Base-by-base conservation (phyloP, 2,113 vertebrate species). In the Lipophrys pholis region DNA sequence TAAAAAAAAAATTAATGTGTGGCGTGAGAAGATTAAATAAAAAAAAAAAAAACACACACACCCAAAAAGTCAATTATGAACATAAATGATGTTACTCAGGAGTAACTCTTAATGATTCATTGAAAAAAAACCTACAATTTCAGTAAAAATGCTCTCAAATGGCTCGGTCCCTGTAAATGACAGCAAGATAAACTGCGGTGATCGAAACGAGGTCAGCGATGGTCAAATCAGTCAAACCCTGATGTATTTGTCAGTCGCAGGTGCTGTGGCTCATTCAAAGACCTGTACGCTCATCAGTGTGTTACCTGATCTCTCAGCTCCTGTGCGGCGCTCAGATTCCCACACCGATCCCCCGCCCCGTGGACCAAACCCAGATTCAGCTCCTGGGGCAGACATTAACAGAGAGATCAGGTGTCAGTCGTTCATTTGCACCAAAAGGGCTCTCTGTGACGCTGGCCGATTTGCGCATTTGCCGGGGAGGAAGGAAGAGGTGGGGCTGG, bases 271-370 rank as follows among this genome's bases (percentile, higher is more conserved):
- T 83, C 57, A 58, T 63, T 70, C n/a, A n/a, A n/a, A n/a, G n/a
- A 73, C 10, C 0, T 7, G 8, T 69, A 35, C 11, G 21, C 80
- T 73, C 76, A 77, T 61, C 69, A 15, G 38, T 55, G 2, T 7
- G 88, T 90, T 90, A 94, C 89, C 90, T 93, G 93, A 93, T 93
- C 91, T 68, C 53, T 85, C 53, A 91, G 85, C 76, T 92, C 88
- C 83, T 89, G 82, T 17, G 65, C 78, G 15, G 73, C 8, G 10
- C 81, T 90, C 49, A 17, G 57, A 76, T 89, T 94, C 92, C 90
- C 93, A 93, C 91, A 88, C 73, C 71, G 81, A 81, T 91, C 88
- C 54, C 36, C 76, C 69, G 51, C 73, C 65, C 39, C 12, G 15
- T 49, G 21, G 15, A 92, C 92, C 93, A 91, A 90, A 85, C 83